phyloP scores from a whole-genome alignment of 2,113 vertebrate genomes.

The Monarcha castaneiventris region DNA sequence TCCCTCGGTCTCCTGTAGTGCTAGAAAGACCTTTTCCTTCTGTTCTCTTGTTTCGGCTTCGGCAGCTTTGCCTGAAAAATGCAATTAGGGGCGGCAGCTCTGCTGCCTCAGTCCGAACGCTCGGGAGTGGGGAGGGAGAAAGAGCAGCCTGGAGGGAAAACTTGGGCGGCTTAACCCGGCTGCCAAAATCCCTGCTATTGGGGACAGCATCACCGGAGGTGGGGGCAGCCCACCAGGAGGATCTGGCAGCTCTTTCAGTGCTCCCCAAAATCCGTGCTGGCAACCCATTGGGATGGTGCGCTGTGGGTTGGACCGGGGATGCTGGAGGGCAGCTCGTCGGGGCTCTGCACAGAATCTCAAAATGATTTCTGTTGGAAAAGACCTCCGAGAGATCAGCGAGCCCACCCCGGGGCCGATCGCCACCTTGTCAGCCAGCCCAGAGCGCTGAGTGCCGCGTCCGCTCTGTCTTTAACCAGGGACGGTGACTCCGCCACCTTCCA shows the following conservation, averaged over 20 bases:
- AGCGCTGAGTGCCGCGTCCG: not conserved
- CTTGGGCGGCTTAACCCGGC: not conserved
- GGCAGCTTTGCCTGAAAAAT: not conserved
- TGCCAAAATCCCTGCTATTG: not conserved
- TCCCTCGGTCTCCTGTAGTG: not conserved
- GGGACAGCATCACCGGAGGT: not conserved
- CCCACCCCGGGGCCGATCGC: not conserved
- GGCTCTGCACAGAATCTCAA: not conserved
- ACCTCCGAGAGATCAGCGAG: not conserved
- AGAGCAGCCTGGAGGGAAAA: not conserved
- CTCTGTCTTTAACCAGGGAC: no score
- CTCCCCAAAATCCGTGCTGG: not conserved
- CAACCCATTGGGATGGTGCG: rapidly evolving
- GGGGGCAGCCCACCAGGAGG: not conserved
- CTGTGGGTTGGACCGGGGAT: rapidly evolving
- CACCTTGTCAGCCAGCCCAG: not conserved
- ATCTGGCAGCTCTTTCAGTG: not conserved
- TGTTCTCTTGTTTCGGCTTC: not conserved
- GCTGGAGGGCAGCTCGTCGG: rapidly evolving
- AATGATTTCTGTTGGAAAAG: not conserved
- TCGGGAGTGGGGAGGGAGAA: rapidly evolving
- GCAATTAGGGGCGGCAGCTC: not conserved
- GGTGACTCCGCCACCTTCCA: not conserved
- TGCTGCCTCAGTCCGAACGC: not conserved
- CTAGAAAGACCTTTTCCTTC: not conserved